Conservation (phyloP, 64 coral and sea anemone species). For the Montipora foliosa region DNA sequence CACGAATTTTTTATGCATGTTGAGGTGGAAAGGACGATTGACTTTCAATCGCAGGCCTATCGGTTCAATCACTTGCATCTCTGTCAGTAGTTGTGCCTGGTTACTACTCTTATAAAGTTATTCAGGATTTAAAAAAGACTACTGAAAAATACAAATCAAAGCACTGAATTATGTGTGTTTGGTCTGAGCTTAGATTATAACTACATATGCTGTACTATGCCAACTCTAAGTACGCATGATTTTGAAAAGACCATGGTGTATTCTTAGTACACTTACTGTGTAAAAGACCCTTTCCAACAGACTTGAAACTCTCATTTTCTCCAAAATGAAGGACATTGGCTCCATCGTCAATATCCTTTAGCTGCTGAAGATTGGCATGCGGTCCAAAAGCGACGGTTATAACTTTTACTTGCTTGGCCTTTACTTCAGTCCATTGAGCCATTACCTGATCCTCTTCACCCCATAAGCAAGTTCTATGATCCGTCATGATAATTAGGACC, state of each 20-base stretch:
- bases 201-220: too few relatives aligned
- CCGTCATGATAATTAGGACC: constrained; percentile 5
- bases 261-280: background rate
- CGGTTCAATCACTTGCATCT: too few relatives aligned
- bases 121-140: background rate
- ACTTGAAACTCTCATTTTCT: background rate
- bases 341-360: background rate
- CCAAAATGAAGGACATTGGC: constrained; percentile 7
- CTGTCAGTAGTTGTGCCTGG: too few relatives aligned
- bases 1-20: too few relatives aligned
- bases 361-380: background rate
- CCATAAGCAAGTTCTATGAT: constrained; percentile 16
- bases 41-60: too few relatives aligned
- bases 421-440: background rate
- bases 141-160: background rate
- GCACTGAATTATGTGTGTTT: too few relatives aligned
- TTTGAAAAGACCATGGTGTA: background rate
- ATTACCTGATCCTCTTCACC: background rate
- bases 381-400: constrained; percentile 3
- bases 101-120: too few relatives aligned
- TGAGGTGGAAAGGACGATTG: too few relatives aligned
- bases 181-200: too few relatives aligned
- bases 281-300: background rate
- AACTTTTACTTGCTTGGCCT: background rate
- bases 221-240: too few relatives aligned